Percentiles rank a stretch among this genome's conserved stretches.
phyloP scores from a whole-genome alignment of 2,113 vertebrate species.

The Nothocercus julius region DNA sequence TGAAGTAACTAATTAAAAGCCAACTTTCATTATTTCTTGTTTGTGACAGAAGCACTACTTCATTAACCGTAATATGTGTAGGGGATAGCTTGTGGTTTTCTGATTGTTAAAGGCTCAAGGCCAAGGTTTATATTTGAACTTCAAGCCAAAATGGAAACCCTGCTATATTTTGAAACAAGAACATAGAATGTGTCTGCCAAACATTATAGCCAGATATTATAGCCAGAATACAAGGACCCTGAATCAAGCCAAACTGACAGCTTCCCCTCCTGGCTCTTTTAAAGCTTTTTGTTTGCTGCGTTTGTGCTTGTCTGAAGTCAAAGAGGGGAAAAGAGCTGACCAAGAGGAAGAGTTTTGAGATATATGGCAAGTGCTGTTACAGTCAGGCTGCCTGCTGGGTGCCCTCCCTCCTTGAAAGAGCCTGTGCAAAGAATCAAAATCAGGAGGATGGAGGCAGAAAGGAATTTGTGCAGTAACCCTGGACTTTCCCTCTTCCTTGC shows the following conservation, averaged over 20 bases:
- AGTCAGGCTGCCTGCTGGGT: neutral
- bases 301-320: neutral
- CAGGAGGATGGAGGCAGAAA: neutral
- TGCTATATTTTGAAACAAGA: neutral
- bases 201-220: neutral
- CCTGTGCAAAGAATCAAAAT: neutral
- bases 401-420: neutral
- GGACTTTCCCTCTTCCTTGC: neutral
- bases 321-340: neutral
- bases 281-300: neutral
- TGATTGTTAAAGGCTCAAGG: neutral
- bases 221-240: neutral
- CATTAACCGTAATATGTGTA: fast-evolving
- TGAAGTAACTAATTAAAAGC: neutral
- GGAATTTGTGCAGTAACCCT: neutral
- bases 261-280: neutral
- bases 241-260: neutral
- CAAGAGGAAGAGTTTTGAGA: neutral
- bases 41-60: neutral
- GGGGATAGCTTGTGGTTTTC: neutral
- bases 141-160: neutral
- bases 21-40: neutral
- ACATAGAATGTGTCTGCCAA: neutral
- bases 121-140: neutral
- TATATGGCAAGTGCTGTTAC: neutral